A percentile compares a stretch with the other conserved stretches of the same genome.
Evolutionary conservation across 2,888 invertebrate species (phyloP).

Genomic region (Drosophila macrothrix): DNA sequence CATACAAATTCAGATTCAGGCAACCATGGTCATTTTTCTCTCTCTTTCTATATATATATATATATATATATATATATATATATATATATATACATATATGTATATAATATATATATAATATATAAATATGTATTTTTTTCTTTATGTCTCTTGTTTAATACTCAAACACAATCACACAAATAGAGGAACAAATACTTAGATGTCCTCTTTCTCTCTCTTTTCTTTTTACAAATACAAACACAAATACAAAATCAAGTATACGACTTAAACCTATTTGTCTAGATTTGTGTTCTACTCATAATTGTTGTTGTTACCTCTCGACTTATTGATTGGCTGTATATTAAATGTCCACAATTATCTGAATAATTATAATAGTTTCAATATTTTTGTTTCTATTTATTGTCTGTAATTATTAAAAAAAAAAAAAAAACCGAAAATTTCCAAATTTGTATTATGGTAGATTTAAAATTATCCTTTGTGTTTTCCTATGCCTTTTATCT

Average conservation of each 20-base stretch:
- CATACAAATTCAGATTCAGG: conserved; percentile 54
- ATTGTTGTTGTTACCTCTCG: conserved; percentile 35
- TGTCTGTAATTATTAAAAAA: conserved; percentile 24
- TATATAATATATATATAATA: background rate
- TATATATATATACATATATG: background rate
- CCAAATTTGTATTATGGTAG: conserved; percentile 39
- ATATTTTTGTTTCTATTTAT: conserved; percentile 12
- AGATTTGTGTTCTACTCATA: conserved; percentile 27
- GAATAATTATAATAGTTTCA: background rate
- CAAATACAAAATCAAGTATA: conserved; percentile 19
- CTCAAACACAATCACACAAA: conserved; percentile 35
- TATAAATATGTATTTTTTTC: conserved; percentile 2
- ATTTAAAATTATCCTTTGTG: conserved; percentile 21
- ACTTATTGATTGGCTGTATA: conserved; percentile 48
- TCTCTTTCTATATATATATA: conserved; percentile 31
- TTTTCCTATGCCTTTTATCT: conserved; percentile 10
- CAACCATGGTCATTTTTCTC: conserved; percentile 36
- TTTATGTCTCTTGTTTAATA: conserved; percentile 44
- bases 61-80: conserved; percentile 1
- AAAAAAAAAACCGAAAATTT: conserved; percentile 22
- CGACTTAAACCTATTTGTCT: conserved; percentile 31
- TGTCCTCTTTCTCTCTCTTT: conserved; percentile 1
- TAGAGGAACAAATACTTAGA: conserved; percentile 22
- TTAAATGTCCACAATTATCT: conserved; percentile 11
- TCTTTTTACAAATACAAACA: conserved; percentile 3